Conservation (phyloP, 2,888 invertebrate species). For the Aricia artaxerxes region DNA sequence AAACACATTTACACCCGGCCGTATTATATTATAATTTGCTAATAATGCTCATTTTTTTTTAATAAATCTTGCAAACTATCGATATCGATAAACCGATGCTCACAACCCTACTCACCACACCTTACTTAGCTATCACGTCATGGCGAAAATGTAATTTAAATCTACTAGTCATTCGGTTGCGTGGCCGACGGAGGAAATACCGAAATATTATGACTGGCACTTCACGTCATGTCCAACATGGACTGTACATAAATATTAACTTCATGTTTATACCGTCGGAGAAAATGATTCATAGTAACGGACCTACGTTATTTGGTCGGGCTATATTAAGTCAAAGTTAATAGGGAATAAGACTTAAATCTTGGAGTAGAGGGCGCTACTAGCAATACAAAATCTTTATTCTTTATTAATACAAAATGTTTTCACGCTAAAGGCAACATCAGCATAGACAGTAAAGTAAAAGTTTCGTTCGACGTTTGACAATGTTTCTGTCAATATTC, state of each 20-base stretch:
- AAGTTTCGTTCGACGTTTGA: too few species aligned
- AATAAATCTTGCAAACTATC: too few species aligned
- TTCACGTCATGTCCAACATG: background rate
- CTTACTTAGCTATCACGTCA: constrained; percentile 61
- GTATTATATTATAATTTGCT: too few species aligned
- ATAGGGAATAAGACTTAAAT: too few species aligned
- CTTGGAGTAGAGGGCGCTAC: too few species aligned
- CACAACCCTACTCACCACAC: constrained; percentile 60
- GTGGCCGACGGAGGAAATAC: constrained; percentile 43
- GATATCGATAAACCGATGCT: constrained; percentile 30
- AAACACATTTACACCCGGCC: too few species aligned
- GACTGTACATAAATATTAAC: background rate
- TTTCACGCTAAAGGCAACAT: too few species aligned
- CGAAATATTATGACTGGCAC: constrained; percentile 39
- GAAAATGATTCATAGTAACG: background rate
- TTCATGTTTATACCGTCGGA: background rate
- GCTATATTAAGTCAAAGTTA: background rate
- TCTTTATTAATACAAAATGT: too few species aligned
- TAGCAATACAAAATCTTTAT: too few species aligned
- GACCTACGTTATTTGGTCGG: background rate
- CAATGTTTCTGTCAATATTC: too few species aligned
- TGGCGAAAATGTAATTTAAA: constrained; percentile 68
- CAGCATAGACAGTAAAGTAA: too few species aligned
- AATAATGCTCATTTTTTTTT: too few species aligned
- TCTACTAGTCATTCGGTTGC: constrained; percentile 51